Evolutionary conservation across 1,140 invertebrate species (phyloP), one percentile per base, ranked within the genome.

Genomic region (Bombus waltoni): DNA sequence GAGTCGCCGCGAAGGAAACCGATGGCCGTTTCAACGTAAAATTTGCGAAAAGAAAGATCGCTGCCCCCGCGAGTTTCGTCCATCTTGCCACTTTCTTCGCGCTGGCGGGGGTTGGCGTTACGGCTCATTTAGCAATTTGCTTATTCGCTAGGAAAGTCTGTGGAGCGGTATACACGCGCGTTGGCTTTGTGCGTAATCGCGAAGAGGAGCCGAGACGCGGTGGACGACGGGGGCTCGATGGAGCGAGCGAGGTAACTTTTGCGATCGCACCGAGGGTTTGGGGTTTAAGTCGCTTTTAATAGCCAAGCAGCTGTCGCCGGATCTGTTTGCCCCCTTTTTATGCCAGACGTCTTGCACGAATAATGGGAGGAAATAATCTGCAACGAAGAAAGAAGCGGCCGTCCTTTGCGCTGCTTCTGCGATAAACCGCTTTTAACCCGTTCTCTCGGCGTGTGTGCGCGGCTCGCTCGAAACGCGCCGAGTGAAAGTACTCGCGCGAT

Each of bases 71-170:
- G 28, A 40, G 28, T 53, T 53, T 32, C 35, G 53, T 15, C 25
- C 15, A 42, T 75, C 72, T 35, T 66, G 8, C 47, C 1, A 32
- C 0, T 44, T 70, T n/a, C 65, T 53, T 72, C 25, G n/a, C 32
- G 71, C 13, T 28, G 11, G n/a, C 18, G 38, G 28, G 59, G 83
- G 73, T 71, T 57, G 80, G 70, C 66, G 89, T 87, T 87, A 93
- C 88, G 90, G 90, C 83, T 92, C 91, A 93, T 94, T 93, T 92
- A 92, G 87, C 91, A 89, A 92, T 93, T 88, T 88, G 81, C 70
- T 87, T 86, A 86, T 92, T 92, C 87, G 83, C 85, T 81, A 79
- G 84, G 78, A 89, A 81, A 88, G 68, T 68, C 59, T 44, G 47
- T 53, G 32, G 10, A 15, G 38, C 25, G 62, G 44, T 82, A 65